These are phyloP conservation scores for Philaethria dido DNA, from an alignment of 2,888 invertebrate species.

Conservation along the genomic window DNA sequence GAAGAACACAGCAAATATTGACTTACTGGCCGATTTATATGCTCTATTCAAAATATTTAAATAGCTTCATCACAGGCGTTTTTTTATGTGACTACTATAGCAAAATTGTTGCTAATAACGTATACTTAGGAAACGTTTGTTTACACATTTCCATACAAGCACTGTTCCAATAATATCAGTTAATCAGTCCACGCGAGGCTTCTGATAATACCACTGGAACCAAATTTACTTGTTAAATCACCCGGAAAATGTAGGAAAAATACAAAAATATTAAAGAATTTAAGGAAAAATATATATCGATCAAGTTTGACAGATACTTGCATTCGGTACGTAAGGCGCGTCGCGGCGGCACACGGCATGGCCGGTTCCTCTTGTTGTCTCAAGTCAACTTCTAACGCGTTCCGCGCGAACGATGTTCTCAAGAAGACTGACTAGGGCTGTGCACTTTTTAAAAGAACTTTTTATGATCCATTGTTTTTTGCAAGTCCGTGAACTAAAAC, in stretches of 20 bases:
- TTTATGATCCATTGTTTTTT: slow-evolving; percentile 74
- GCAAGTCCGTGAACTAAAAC: slow-evolving; percentile 52
- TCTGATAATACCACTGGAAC: background rate
- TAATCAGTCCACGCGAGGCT: background rate
- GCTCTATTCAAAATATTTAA: too few species aligned
- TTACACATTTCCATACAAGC: background rate
- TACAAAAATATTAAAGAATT: background rate
- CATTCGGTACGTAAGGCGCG: slow-evolving; percentile 71
- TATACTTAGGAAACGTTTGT: too few species aligned
- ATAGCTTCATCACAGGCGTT: too few species aligned
- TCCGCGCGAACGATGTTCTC: slow-evolving; percentile 67
- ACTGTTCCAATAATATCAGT: background rate
- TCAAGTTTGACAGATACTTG: slow-evolving; percentile 64
- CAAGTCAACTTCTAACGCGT: slow-evolving; percentile 54
- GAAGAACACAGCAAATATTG: too few species aligned
- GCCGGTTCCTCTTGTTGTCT: slow-evolving; percentile 58
- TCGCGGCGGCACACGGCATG: slow-evolving; percentile 75
- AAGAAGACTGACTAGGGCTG: slow-evolving; percentile 73
- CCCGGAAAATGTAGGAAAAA: background rate
- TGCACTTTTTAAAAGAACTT: slow-evolving; percentile 61
- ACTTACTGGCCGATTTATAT: too few species aligned
- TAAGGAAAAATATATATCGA: slow-evolving; percentile 22
- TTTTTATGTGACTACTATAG: too few species aligned
- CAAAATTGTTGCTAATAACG: too few species aligned
- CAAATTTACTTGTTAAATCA: background rate